Conservation (phyloP, 1,140 invertebrate genomes). For the Zophobas atratus region DNA sequence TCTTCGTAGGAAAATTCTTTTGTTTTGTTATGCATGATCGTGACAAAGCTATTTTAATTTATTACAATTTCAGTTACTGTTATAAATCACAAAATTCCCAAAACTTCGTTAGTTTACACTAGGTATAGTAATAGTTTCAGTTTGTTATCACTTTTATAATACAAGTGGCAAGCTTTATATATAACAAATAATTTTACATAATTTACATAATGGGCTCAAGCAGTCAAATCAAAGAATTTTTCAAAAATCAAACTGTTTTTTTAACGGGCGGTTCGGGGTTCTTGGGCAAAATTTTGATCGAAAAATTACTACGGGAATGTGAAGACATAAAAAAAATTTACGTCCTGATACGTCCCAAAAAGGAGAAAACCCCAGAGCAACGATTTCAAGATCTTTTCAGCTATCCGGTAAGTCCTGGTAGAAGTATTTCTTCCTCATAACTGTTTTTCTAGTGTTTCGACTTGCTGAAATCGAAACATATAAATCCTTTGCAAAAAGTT, state of each 20-base stretch:
- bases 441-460: conserved; percentile 28
- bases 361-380: conserved; percentile 79
- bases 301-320: conserved; percentile 83
- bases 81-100: too few relatives aligned
- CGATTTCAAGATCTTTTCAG: conserved; percentile 78
- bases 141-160: too few relatives aligned
- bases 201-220: too few relatives aligned
- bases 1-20: too few relatives aligned
- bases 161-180: too few relatives aligned
- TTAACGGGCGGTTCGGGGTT: neutral
- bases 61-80: too few relatives aligned
- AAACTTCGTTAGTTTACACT: too few relatives aligned
- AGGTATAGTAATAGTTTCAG: too few relatives aligned
- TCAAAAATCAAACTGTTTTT: conserved; percentile 15
- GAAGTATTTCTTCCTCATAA: too few relatives aligned
- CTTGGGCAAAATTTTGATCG: conserved; percentile 76
- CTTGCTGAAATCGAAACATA: conserved; percentile 54
- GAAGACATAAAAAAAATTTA: conserved; percentile 80
- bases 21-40: too few relatives aligned
- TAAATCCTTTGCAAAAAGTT: conserved; percentile 78
- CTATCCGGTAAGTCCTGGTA: conserved; percentile 71
- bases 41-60: too few relatives aligned
- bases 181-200: too few relatives aligned
- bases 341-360: conserved; percentile 86
- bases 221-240: conserved; percentile 5